Evolutionary conservation across 2,797 vertebrate species (phyloP).

Genomic region (Phalanger gymnotis): DNA sequence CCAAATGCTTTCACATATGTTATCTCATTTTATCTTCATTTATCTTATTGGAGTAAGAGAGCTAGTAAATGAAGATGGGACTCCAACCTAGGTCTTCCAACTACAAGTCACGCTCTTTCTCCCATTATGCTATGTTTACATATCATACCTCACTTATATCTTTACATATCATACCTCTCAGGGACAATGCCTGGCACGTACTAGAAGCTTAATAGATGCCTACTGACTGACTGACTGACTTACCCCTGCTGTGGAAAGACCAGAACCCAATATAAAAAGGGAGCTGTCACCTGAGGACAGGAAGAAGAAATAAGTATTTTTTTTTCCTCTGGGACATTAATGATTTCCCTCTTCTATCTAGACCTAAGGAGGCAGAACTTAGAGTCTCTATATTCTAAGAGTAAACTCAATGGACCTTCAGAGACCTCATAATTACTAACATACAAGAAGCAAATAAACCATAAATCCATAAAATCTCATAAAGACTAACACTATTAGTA

Average conservation of each 20-base stretch:
- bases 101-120: neutral
- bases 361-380: neutral
- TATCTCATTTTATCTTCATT: neutral
- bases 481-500: neutral
- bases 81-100: neutral
- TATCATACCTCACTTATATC: neutral
- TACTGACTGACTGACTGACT: neutral
- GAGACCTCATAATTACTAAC: neutral
- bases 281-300: neutral
- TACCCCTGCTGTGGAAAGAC: neutral
- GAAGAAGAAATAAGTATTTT: neutral
- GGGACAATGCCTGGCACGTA: neutral
- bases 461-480: neutral
- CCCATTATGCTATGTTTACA: neutral
- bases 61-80: neutral
- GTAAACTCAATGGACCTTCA: neutral
- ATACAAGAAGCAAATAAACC: neutral
- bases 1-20: neutral
- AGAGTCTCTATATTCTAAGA: neutral
- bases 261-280: neutral
- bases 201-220: neutral
- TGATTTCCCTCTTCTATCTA: neutral
- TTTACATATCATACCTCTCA: neutral
- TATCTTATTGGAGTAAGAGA: no score
- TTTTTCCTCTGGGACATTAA: neutral